Evolutionary conservation across 2,888 invertebrate species (phyloP).

Genomic region (Drosophila subsilvestris): DNA sequence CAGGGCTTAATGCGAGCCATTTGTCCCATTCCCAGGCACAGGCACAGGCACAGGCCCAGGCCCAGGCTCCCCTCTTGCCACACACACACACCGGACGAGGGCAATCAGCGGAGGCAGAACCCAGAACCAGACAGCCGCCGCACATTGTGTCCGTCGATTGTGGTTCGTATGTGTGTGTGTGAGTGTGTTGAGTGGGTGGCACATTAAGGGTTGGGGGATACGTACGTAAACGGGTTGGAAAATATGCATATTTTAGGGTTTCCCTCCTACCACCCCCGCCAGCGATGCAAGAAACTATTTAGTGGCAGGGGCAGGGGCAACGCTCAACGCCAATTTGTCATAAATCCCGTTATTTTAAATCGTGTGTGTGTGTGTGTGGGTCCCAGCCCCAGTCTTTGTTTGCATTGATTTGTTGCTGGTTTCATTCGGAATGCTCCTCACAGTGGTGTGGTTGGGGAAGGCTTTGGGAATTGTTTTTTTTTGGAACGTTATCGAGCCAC

Average conservation of each 20-base stretch:
- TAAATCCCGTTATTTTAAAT: conserved; percentile 78
- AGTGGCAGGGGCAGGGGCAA: conserved; percentile 24
- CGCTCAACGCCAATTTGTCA: conserved; percentile 72
- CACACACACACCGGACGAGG: conserved; percentile 28
- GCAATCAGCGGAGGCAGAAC: conserved; percentile 30
- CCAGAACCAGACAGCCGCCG: conserved; percentile 24
- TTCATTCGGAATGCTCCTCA: not conserved
- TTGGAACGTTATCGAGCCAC: conserved; percentile 55
- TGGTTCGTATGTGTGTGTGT: not conserved
- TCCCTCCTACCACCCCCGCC: conserved; percentile 16
- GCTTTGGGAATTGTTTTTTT: conserved; percentile 20
- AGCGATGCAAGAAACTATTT: conserved; percentile 62
- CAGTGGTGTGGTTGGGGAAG: conserved; percentile 1
- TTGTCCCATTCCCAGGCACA: conserved; percentile 34
- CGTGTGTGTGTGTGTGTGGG: conserved; percentile 9
- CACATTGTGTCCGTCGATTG: conserved; percentile 21
- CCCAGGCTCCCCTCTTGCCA: not conserved
- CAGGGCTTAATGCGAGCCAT: conserved; percentile 46
- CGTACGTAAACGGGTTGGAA: not conserved
- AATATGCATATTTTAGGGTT: conserved; percentile 71
- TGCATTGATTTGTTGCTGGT: conserved; percentile 55
- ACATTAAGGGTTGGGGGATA: not conserved
- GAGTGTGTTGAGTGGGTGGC: not conserved
- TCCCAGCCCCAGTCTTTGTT: conserved; percentile 21
- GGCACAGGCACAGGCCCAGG: conserved; percentile 1